These are phyloP conservation scores for Pinctada fucata DNA, from an alignment of 2,888 invertebrate species.

Conservation along the genomic window DNA sequence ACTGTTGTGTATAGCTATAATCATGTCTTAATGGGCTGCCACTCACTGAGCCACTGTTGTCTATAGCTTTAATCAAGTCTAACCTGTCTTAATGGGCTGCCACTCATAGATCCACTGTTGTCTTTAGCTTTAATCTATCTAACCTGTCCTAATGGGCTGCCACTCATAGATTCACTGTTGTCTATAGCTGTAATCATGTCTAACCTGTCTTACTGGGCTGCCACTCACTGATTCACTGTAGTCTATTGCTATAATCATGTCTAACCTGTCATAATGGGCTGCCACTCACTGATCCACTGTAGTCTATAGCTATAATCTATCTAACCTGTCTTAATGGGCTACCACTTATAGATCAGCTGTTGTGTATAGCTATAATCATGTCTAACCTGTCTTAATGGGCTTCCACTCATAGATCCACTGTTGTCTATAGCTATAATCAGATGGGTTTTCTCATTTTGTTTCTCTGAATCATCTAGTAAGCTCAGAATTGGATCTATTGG, in stretches of 20 bases:
- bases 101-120: constrained; percentile 58
- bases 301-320: constrained; percentile 53
- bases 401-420: constrained; percentile 60
- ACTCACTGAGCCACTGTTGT: constrained; percentile 58
- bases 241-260: constrained; percentile 54
- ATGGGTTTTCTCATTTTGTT: constrained; percentile 36
- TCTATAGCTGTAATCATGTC: constrained; percentile 55
- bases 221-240: constrained; percentile 60
- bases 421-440: constrained; percentile 53
- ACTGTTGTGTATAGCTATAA: constrained; percentile 55
- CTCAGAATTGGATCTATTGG: neutral
- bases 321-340: constrained; percentile 58
- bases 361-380: constrained; percentile 54
- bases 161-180: constrained; percentile 58
- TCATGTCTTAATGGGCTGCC: constrained; percentile 53
- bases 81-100: constrained; percentile 56
- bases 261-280: constrained; percentile 48
- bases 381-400: constrained; percentile 55
- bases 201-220: constrained; percentile 55
- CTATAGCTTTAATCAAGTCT: constrained; percentile 52
- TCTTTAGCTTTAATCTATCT: constrained; percentile 55
- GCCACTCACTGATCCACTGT: constrained; percentile 58
- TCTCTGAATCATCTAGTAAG: too few relatives aligned
- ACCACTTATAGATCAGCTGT: constrained; percentile 59
- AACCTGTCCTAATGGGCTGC: constrained; percentile 56